These are phyloP conservation scores for Amblyraja radiata DNA, from an alignment of 2,797 vertebrate genomes.

Conservation along the genomic window DNA sequence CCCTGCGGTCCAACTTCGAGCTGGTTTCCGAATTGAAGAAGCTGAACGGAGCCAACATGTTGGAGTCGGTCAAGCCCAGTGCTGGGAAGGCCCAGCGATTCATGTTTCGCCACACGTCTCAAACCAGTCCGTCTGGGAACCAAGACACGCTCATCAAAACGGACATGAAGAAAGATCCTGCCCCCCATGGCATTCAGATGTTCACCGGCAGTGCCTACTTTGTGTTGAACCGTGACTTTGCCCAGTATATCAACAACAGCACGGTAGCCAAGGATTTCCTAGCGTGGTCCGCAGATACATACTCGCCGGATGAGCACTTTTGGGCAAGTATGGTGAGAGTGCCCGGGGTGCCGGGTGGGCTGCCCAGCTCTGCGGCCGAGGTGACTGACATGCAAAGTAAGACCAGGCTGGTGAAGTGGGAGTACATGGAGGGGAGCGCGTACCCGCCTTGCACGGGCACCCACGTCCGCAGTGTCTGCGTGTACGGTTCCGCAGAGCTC, in stretches of 20 bases:
- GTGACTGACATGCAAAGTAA: constrained; percentile 81
- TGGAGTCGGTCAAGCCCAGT: constrained; percentile 75
- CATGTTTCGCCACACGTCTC: constrained; percentile 68
- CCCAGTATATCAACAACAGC: constrained; percentile 59
- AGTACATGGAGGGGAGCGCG: constrained; percentile 70
- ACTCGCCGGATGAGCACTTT: constrained; percentile 88
- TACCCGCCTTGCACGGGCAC: constrained; percentile 80
- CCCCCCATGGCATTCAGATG: constrained; percentile 72
- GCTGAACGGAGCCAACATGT: constrained; percentile 75
- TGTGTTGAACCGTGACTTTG: constrained; percentile 70
- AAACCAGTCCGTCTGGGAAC: constrained; percentile 65
- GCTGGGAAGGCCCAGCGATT: constrained; percentile 72
- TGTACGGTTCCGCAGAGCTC: constrained; percentile 79
- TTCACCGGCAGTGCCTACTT: constrained; percentile 90
- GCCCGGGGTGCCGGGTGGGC: constrained; percentile 72
- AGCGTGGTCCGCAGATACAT: constrained; percentile 78
- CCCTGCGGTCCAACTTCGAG: constrained; percentile 75
- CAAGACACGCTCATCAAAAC: constrained; percentile 68
- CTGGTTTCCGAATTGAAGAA: constrained; percentile 71
- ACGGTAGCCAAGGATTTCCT: constrained; percentile 70
- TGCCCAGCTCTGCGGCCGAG: constrained; percentile 63
- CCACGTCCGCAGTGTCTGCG: constrained; percentile 80
- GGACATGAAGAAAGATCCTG: constrained; percentile 55
- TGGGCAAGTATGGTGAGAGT: constrained; percentile 80
- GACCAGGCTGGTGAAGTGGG: constrained; percentile 89